Conservation (phyloP, 2,113 vertebrate genomes). For the Zosterops lateralis region DNA sequence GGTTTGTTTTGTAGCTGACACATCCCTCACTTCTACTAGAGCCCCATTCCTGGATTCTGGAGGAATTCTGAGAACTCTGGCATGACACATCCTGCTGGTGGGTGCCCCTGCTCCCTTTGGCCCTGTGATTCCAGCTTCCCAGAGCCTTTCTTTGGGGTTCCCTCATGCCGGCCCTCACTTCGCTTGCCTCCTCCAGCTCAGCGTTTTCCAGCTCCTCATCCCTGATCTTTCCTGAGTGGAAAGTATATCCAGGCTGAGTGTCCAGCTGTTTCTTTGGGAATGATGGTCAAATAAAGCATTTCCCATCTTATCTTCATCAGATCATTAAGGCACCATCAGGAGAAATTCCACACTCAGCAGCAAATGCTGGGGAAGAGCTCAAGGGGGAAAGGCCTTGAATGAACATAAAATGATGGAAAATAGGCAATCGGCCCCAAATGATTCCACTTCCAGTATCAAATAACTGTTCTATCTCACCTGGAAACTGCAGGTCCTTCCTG, state of each 20-base stretch:
- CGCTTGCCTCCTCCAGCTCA: background rate
- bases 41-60: fast-evolving
- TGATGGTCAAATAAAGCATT: background rate
- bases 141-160: background rate
- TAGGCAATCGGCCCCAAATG: background rate
- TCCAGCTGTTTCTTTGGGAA: background rate
- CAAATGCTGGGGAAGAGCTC: background rate
- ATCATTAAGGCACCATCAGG: background rate
- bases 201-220: background rate
- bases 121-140: background rate
- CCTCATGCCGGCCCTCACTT: fast-evolving
- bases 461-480: background rate
- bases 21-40: background rate
- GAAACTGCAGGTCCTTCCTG: background rate
- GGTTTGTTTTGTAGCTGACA: background rate
- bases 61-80: background rate
- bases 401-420: background rate
- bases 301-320: background rate
- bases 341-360: background rate
- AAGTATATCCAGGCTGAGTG: background rate
- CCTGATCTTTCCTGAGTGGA: background rate
- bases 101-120: too few species aligned
- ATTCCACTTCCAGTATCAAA: background rate
- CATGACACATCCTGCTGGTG: background rate
- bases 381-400: background rate